Conservation (phyloP, 1,140 invertebrate species). For the Rhyzopertha dominica region DNA sequence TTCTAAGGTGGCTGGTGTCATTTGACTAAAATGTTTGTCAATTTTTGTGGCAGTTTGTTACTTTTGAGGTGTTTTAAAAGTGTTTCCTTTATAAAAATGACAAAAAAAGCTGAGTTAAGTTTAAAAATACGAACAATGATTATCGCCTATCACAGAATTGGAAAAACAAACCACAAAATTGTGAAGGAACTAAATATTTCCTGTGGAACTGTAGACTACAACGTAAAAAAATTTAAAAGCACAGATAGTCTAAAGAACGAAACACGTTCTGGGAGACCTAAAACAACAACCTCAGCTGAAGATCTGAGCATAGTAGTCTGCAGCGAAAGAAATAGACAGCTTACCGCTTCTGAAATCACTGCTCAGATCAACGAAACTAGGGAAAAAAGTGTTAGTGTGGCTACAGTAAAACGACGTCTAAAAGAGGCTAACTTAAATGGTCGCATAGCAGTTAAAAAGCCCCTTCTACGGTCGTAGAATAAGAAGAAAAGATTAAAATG, state of each 20-base stretch:
- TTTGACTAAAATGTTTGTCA: too few species aligned
- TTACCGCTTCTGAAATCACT: slow-evolving; percentile 11
- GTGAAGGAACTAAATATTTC: neutral
- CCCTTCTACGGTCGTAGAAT: slow-evolving; percentile 17
- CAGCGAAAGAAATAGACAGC: slow-evolving; percentile 9
- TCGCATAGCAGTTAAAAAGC: slow-evolving; percentile 15
- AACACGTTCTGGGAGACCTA: slow-evolving; percentile 7
- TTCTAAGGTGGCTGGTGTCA: too few species aligned
- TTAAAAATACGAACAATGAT: too few species aligned
- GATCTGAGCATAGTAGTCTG: neutral
- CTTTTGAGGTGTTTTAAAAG: too few species aligned
- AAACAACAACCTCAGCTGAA: slow-evolving; percentile 2
- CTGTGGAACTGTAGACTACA: neutral
- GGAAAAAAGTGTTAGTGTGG: neutral
- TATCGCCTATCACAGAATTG: too few species aligned
- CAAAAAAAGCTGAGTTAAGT: too few species aligned
- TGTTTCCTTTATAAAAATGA: too few species aligned
- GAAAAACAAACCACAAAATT: slow-evolving; percentile 2
- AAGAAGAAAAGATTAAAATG: slow-evolving; percentile 27
- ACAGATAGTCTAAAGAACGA: neutral
- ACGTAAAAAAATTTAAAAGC: neutral
- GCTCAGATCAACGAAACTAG: slow-evolving; percentile 4
- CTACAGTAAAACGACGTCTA: slow-evolving; percentile 3
- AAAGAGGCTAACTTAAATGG: slow-evolving; percentile 1
- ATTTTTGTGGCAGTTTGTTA: too few species aligned